These are phyloP conservation scores for Aspiorhynchus laticeps DNA, from an alignment of 2,113 vertebrate species.

Conservation along the genomic window DNA sequence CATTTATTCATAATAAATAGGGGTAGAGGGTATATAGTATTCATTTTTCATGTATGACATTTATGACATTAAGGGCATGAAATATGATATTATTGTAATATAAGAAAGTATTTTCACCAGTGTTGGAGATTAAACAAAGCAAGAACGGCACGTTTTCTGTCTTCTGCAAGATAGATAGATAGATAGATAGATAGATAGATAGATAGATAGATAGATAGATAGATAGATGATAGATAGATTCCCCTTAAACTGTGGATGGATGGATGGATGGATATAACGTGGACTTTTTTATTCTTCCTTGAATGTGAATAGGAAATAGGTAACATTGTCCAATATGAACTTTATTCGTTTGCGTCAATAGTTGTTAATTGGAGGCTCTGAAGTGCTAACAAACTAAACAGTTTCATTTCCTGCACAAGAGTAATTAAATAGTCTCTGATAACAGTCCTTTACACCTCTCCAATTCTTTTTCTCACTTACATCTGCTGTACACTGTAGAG, in stretches of 20 bases:
- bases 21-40: not conserved
- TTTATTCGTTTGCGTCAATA: not conserved
- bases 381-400: not conserved
- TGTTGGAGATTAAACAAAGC: not conserved
- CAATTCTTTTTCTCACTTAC: conserved; percentile 34
- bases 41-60: not conserved
- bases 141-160: not conserved
- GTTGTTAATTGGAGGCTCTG: not conserved
- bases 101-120: not conserved
- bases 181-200: not conserved
- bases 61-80: not conserved
- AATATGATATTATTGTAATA: not conserved
- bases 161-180: not conserved
- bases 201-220: not conserved
- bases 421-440: conserved; percentile 4
- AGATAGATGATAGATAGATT: too few species aligned
- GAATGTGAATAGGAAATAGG: not conserved
- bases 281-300: not conserved
- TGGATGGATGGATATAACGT: not conserved
- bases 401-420: conserved; percentile 10
- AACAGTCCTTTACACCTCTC: not conserved
- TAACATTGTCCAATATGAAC: not conserved
- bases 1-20: not conserved
- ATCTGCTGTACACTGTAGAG: not conserved
- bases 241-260: too few species aligned